Evolutionary conservation across 2,888 invertebrate species (phyloP).

Genomic region (Dicyrtoma fusca): DNA sequence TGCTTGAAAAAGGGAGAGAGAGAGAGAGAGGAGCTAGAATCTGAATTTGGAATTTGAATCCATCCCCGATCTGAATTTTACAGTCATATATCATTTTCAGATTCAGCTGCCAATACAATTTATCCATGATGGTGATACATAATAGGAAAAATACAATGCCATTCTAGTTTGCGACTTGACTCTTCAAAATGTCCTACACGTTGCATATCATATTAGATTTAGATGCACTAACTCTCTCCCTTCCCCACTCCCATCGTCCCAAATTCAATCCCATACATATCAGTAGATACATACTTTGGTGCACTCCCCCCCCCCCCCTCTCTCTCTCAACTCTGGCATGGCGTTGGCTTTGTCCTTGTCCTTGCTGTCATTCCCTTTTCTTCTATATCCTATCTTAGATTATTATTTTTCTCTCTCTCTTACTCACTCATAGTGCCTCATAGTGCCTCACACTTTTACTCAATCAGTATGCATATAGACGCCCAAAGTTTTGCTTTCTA

Average conservation of each 20-base stretch:
- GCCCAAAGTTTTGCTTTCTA: too few species aligned
- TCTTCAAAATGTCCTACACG: slow-evolving; percentile 28
- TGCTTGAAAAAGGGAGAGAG: neutral
- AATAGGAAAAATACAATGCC: slow-evolving; percentile 19
- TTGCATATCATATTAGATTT: slow-evolving; percentile 5
- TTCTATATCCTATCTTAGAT: neutral
- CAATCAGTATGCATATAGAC: too few species aligned
- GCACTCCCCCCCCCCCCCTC: too few species aligned
- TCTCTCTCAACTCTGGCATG: too few species aligned
- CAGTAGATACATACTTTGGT: too few species aligned
- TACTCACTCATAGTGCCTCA: too few species aligned
- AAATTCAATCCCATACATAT: too few species aligned
- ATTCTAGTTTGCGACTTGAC: slow-evolving; percentile 31
- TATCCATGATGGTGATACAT: slow-evolving; percentile 30
- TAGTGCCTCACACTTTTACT: too few species aligned
- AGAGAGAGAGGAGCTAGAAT: neutral
- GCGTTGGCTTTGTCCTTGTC: neutral
- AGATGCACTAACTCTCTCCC: slow-evolving; percentile 8
- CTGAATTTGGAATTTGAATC: slow-evolving; percentile 1
- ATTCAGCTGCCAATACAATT: slow-evolving; percentile 45
- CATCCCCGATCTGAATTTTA: slow-evolving; percentile 29
- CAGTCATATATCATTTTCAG: slow-evolving; percentile 43
- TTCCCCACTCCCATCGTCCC: neutral
- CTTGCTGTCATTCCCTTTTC: slow-evolving; percentile 5
- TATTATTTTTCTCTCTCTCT: too few species aligned